phyloP scores from a whole-genome alignment of 2,113 vertebrate genomes.

The Piaya cayana region DNA sequence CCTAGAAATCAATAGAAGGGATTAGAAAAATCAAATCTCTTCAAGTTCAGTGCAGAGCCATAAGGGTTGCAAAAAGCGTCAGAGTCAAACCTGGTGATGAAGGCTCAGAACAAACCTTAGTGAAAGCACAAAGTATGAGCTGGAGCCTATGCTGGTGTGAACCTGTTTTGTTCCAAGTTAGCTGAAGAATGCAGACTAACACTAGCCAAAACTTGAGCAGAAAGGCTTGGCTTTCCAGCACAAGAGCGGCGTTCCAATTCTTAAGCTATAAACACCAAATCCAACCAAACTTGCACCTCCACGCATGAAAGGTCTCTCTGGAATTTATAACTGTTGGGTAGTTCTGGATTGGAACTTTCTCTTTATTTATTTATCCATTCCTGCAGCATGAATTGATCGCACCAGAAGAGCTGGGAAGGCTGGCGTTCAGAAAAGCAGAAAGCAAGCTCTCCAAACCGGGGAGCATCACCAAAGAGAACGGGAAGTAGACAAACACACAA shows the following conservation, averaged over 20 bases:
- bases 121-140: not conserved
- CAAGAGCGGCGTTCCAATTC: not conserved
- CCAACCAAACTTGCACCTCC: not conserved
- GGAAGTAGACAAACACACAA: too few species aligned
- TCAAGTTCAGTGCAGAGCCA: not conserved
- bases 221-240: not conserved
- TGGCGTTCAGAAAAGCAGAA: not conserved
- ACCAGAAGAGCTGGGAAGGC: not conserved
- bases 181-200: not conserved
- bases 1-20: constrained; percentile 12
- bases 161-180: not conserved
- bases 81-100: not conserved
- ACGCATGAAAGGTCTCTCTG: not conserved
- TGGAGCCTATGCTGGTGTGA: not conserved
- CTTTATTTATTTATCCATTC: not conserved
- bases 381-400: not conserved
- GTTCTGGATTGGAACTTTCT: not conserved
- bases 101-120: not conserved
- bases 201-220: not conserved
- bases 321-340: not conserved
- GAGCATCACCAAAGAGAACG: not conserved
- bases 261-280: not conserved
- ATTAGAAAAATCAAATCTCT: constrained; percentile 34
- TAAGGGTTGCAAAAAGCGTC: not conserved
- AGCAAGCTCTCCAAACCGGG: not conserved